Conservation (phyloP, 2,113 vertebrate genomes). For the Datnioides undecimradiatus region DNA sequence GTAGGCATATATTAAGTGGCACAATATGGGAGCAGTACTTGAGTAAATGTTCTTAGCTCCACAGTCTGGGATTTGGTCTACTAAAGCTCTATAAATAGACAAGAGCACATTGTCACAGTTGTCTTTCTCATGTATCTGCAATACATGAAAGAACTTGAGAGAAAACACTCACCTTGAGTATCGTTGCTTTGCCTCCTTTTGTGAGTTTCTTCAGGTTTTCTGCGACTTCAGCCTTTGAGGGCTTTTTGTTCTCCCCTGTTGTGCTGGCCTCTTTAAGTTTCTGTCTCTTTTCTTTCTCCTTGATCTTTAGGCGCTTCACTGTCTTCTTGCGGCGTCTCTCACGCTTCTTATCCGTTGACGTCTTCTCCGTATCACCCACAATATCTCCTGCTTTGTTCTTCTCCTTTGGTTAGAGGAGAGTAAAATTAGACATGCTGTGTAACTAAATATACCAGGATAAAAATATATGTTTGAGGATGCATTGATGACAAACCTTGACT, state of each 20-base stretch:
- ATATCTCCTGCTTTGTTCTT: conserved; percentile 94
- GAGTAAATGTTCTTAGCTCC: too few species aligned
- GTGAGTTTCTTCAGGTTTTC: conserved; percentile 88
- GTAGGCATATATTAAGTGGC: too few species aligned
- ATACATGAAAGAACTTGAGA: neutral
- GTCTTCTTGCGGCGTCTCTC: conserved; percentile 91
- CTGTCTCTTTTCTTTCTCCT: conserved; percentile 86
- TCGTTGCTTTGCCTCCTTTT: conserved; percentile 87
- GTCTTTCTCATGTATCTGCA: too few species aligned
- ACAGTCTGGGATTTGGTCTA: too few species aligned
- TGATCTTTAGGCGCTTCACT: conserved; percentile 86
- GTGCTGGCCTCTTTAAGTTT: conserved; percentile 86
- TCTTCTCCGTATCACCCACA: conserved; percentile 91
- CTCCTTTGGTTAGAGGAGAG: conserved; percentile 81
- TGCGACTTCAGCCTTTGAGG: conserved; percentile 84
- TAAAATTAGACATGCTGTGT: conserved; percentile 2
- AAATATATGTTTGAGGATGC: neutral
- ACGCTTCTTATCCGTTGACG: conserved; percentile 92
- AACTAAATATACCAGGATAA: neutral
- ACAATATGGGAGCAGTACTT: too few species aligned
- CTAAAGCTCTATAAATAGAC: too few species aligned
- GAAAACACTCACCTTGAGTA: conserved; percentile 88
- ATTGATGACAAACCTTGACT: conserved; percentile 87
- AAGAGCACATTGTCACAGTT: too few species aligned
- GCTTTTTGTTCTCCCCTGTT: conserved; percentile 77